Evolutionary conservation across 2,888 invertebrate genomes (phyloP).

Genomic region (Hypercompe scribonia): DNA sequence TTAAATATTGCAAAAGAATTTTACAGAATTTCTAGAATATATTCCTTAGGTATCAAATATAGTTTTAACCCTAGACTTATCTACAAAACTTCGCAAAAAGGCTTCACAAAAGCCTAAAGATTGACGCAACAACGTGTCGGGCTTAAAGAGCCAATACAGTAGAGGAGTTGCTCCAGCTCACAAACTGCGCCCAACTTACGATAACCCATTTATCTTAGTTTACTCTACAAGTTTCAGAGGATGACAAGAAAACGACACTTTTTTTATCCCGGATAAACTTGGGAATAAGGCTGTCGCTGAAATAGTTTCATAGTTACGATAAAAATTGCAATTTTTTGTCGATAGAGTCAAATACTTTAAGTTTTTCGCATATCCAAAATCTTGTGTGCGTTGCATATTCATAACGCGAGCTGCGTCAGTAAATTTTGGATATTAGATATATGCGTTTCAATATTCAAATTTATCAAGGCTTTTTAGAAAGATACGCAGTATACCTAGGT

Average conservation of each 20-base stretch:
- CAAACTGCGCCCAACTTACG: constrained; percentile 27
- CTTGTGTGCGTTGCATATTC: not conserved
- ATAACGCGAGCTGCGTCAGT: not conserved
- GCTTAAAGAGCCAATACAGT: constrained; percentile 21
- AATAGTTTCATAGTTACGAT: constrained; percentile 24
- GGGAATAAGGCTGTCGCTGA: constrained; percentile 26
- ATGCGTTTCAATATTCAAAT: not conserved
- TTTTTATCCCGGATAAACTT: constrained; percentile 34
- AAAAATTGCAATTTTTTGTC: constrained; percentile 18
- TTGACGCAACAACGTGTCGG: constrained; percentile 20
- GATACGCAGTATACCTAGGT: not conserved
- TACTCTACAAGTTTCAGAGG: constrained; percentile 39
- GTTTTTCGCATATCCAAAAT: not conserved
- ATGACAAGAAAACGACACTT: constrained; percentile 38
- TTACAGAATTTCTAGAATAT: no score
- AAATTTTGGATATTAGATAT: not conserved
- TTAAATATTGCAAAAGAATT: not conserved
- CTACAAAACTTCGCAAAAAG: constrained; percentile 4
- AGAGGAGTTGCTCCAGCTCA: constrained; percentile 11
- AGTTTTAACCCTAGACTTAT: constrained; percentile 1
- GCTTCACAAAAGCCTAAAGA: constrained; percentile 17
- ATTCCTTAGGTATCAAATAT: not conserved
- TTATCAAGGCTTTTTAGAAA: not conserved
- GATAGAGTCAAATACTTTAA: not conserved
- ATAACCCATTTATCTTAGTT: constrained; percentile 47